A percentile compares a stretch with the other conserved stretches of the same genome.
These are phyloP conservation scores for Pardalotus punctatus DNA, from an alignment of 2,113 vertebrate species.

Conservation along the genomic window DNA sequence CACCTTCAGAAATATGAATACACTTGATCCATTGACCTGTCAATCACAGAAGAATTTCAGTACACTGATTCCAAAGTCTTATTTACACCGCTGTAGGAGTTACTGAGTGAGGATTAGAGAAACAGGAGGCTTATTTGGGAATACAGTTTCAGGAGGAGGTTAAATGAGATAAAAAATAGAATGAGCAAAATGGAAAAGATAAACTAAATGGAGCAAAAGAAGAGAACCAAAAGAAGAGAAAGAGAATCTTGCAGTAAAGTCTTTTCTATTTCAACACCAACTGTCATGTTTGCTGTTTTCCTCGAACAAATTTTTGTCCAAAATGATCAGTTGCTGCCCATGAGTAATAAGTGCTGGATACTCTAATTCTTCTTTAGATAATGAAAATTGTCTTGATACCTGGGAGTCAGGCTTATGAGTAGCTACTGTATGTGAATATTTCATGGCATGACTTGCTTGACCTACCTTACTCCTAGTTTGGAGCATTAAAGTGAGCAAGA, in stretches of 20 bases:
- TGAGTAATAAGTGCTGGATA: not conserved
- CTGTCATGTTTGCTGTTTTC: not conserved
- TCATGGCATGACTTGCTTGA: not conserved
- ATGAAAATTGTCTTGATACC: not conserved
- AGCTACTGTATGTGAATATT: not conserved
- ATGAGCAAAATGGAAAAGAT: not conserved
- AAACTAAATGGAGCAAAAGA: not conserved
- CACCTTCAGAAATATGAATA: not conserved
- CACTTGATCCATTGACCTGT: not conserved
- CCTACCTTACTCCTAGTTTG: not conserved
- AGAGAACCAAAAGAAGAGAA: not conserved
- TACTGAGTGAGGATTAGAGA: not conserved
- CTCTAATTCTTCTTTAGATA: not conserved
- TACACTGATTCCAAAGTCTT: not conserved
- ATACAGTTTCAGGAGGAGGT: not conserved
- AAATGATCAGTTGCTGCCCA: not conserved
- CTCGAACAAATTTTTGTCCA: not conserved
- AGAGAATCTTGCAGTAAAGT: not conserved
- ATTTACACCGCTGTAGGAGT: not conserved
- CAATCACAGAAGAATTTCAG: not conserved
- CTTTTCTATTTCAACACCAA: not conserved
- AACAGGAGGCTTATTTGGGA: not conserved
- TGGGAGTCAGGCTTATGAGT: not conserved
- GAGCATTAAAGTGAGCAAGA: not conserved
- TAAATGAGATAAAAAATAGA: not conserved